Base-by-base conservation (phyloP, 2,888 invertebrate genomes). In the Margaritifera margaritifera region DNA sequence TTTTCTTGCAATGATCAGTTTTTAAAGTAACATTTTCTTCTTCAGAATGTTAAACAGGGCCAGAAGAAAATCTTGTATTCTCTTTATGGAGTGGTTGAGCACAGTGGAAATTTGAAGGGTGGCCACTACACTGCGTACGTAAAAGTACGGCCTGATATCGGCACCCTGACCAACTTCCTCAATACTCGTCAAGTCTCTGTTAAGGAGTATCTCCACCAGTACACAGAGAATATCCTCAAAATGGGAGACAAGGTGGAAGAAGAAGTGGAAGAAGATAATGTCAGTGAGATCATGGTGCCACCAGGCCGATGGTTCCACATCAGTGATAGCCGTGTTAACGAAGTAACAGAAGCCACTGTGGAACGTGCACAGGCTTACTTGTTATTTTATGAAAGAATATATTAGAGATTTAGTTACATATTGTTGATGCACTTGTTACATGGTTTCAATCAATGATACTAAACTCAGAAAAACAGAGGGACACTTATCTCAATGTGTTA, bases 81-180 rank as follows among this genome's bases (percentile, higher is more conserved):
- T 0, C 91, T 99, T 65, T 99, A 97, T 85, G 99, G 97, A 0
- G 94, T 99, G 0, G 98, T 99, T 4, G 97, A 96, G 87, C 99
- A 99, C 88, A 94, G 95, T 66, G 99, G 99, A 0, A 94, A 94
- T 5, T 93, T 98, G 89, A 94, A 94, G 85, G 95, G 96, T 53
- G 95, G 95, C 42, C 95, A 95, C 88, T 99, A 99, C 88, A 95
- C 97, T 1, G 97, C 98, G 8, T 99, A 96, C 86, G 96, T 99
- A 2, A 97, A 97, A 91, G 95, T 95, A 64, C 82, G 91, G 11
- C 80, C 85, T 6, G 80, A 82, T 51, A 72, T 82, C 6, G 80
- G 78, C 25, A 78, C 80, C 5, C 67, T 80, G 11, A 79, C 80
- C 42, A 82, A 83, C 73, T 86, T 83, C 64, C 69, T 85, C n/a